Percentiles rank a stretch among this genome's conserved stretches.
These are phyloP conservation scores for Drosophila tani DNA, from an alignment of 1,140 invertebrate species.

Conservation along the genomic window DNA sequence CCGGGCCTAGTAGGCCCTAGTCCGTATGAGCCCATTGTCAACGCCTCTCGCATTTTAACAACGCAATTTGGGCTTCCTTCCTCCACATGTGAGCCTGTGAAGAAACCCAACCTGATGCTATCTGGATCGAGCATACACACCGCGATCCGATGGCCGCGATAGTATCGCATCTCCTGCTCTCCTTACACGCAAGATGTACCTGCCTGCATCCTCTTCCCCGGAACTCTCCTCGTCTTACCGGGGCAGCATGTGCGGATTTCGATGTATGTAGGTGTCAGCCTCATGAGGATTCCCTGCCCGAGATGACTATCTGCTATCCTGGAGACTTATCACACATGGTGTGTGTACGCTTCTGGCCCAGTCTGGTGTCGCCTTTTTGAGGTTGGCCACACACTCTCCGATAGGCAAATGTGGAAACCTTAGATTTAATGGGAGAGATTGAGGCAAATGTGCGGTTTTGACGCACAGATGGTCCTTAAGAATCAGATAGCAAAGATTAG, in stretches of 20 bases:
- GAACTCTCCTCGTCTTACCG: conserved; percentile 36
- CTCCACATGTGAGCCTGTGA: conserved; percentile 55
- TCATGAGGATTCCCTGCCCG: conserved; percentile 50
- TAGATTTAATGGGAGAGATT: conserved; percentile 58
- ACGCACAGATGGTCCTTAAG: conserved; percentile 22
- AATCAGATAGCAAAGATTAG: conserved; percentile 12
- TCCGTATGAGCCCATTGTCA: conserved; percentile 68
- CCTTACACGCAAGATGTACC: conserved; percentile 35
- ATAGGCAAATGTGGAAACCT: conserved; percentile 60
- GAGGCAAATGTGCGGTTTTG: conserved; percentile 41
- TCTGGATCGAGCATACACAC: conserved; percentile 55
- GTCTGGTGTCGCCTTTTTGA: conserved; percentile 31
- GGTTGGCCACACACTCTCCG: conserved; percentile 36
- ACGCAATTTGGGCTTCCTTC: conserved; percentile 74
- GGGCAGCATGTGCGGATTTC: conserved; percentile 74
- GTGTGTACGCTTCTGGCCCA: not conserved
- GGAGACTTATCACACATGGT: conserved; percentile 36
- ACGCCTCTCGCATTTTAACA: conserved; percentile 78
- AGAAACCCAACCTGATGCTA: conserved; percentile 63
- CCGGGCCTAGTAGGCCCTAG: conserved; percentile 5
- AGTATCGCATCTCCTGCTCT: conserved; percentile 44
- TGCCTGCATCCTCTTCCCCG: conserved; percentile 38
- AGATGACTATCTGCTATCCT: conserved; percentile 59
- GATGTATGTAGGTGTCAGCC: conserved; percentile 78
- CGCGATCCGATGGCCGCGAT: conserved; percentile 36